These are phyloP conservation scores for Proales similis DNA, from an alignment of 1,140 invertebrate species.

Conservation along the genomic window DNA sequence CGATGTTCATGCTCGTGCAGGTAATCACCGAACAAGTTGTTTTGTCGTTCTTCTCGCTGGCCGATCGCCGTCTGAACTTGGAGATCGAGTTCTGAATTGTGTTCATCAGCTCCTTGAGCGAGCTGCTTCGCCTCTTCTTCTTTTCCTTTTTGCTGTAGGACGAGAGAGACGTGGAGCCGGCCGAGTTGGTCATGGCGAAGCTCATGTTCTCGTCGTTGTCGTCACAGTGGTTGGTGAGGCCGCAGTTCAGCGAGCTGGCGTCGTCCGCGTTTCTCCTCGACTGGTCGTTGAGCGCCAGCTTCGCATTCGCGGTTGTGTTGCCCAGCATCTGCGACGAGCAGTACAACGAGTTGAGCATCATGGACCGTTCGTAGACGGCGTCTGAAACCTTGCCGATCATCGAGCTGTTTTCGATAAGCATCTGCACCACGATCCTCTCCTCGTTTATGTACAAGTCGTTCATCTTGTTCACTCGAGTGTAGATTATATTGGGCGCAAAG, in stretches of 20 bases:
- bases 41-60: constrained; percentile 35
- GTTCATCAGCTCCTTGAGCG: constrained; percentile 29
- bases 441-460: constrained; percentile 36
- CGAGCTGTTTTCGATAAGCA: constrained; percentile 30
- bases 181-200: constrained; percentile 16
- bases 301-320: not conserved
- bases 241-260: constrained; percentile 1
- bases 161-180: constrained; percentile 15
- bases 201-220: constrained; percentile 14
- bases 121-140: constrained; percentile 11
- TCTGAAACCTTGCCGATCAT: constrained; percentile 34
- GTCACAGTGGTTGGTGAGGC: constrained; percentile 2
- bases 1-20: constrained; percentile 33
- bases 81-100: constrained; percentile 37
- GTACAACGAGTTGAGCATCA: constrained; percentile 33
- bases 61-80: constrained; percentile 32
- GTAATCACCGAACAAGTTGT: constrained; percentile 30
- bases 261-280: constrained; percentile 29
- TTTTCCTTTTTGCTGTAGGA: constrained; percentile 27
- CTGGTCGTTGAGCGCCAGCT: constrained; percentile 14
- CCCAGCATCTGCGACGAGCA: not conserved
- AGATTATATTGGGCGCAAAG: constrained; percentile 34
- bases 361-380: constrained; percentile 23
- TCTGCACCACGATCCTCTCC: constrained; percentile 22
- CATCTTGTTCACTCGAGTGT: constrained; percentile 31